Conservation (phyloP, 2,113 vertebrate genomes). For the Tragelaphus buxtoni region DNA sequence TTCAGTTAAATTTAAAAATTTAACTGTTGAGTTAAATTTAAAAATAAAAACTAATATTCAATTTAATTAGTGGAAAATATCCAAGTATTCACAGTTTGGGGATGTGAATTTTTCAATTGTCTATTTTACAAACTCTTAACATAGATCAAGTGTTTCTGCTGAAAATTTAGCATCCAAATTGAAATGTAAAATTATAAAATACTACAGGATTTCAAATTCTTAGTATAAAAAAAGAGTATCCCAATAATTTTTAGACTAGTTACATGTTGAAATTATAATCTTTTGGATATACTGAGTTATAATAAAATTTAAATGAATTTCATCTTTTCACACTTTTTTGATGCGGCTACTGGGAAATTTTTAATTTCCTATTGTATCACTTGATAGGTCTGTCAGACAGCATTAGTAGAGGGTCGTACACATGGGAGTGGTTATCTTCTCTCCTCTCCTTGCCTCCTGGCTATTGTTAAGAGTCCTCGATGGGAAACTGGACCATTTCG, state of each 20-base stretch:
- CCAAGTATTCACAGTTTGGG: not conserved
- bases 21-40: not conserved
- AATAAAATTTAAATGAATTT: not conserved
- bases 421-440: not conserved
- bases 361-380: not conserved
- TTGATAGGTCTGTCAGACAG: not conserved
- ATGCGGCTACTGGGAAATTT: not conserved
- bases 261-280: not conserved
- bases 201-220: not conserved
- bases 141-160: not conserved
- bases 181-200: not conserved
- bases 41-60: conserved; percentile 25
- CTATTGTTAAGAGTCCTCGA: not conserved
- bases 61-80: conserved; percentile 9
- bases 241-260: not conserved
- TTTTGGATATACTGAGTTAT: not conserved
- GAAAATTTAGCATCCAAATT: not conserved
- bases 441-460: not conserved
- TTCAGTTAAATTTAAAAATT: not conserved
- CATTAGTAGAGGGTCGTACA: not conserved
- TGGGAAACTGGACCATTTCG: not conserved
- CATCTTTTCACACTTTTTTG: not conserved
- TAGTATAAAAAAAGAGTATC: not conserved
- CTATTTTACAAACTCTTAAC: conserved; percentile 25
- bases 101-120: not conserved